These are phyloP conservation scores for Microplitis manilae DNA, from an alignment of 2,888 invertebrate genomes.

Conservation along the genomic window DNA sequence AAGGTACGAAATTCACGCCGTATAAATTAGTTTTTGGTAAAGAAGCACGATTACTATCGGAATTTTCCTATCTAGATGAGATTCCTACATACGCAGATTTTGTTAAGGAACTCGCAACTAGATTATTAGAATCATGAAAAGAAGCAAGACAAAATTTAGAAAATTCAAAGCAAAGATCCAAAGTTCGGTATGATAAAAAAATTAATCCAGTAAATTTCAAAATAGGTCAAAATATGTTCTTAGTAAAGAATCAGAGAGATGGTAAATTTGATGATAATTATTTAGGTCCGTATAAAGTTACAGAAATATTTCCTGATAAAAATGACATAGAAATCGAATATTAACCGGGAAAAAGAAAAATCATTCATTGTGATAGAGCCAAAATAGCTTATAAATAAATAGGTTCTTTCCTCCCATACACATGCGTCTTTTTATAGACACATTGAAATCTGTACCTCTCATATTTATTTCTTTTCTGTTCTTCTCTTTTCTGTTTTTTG, in stretches of 20 bases:
- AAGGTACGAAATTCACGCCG: constrained; percentile 31
- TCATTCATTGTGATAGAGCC: constrained; percentile 1
- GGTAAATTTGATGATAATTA: constrained; percentile 42
- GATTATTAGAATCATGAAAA: constrained; percentile 1
- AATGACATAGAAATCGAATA: constrained; percentile 22
- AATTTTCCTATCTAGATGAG: constrained; percentile 12
- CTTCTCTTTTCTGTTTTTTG: too few species aligned
- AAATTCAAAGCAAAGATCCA: constrained; percentile 30
- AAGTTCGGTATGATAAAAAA: constrained; percentile 33
- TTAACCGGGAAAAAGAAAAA: not conserved
- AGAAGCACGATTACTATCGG: constrained; percentile 22
- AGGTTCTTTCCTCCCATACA: too few species aligned
- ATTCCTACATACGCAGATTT: constrained; percentile 22
- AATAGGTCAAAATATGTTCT: constrained; percentile 31
- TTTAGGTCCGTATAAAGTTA: constrained; percentile 35
- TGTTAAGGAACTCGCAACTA: constrained; percentile 7
- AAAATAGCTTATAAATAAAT: not conserved
- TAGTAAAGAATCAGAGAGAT: constrained; percentile 34
- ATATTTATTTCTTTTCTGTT: too few species aligned
- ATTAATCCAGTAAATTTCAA: constrained; percentile 30
- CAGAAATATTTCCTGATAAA: constrained; percentile 19
- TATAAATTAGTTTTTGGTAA: constrained; percentile 30
- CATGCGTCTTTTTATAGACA: too few species aligned
- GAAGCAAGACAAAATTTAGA: constrained; percentile 26
- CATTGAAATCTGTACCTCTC: too few species aligned